Base-by-base conservation (phyloP, 2,113 vertebrate genomes). In the Rana temporaria region DNA sequence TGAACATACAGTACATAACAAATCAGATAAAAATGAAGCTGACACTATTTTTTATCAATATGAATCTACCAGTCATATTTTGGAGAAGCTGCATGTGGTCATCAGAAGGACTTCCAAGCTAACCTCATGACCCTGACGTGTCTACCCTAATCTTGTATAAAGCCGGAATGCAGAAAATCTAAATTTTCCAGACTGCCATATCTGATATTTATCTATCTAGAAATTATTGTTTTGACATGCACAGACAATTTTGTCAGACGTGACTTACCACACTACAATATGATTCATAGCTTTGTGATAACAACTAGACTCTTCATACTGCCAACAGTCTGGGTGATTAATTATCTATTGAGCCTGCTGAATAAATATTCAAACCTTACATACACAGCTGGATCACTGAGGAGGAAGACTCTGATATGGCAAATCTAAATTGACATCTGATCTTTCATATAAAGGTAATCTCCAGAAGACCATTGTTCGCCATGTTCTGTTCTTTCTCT, bases 221-320 rank as follows among this genome's bases (percentile, higher is more conserved):
- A 59, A 66, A 32, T 17, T 19, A 79, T 24, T 20, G n/a, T 65
- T 83, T 34, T 83, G 81, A 76, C 63, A 60, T 69, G 64, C 0
- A 0, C 0, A 14, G 16, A 84, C 4, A 19, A 1, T 2, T 52
- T 18, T 7, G 2, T 4, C 6, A 38, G 32, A 52, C n/a, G 0
- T 16, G 2, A 0, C 30, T 53, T 0, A 0, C 81, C 6, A 68
- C 20, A 67, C 22, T 60, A 1, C 3, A 0, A 0, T 0, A 6
- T 82, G 15, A 11, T 1, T 76, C 2, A 60, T 75, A 53, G 82
- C 86, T 24, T 20, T 24, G 70, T 86, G 84, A 86, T 87, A 86
- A 76, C 85, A 48, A 0, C 84, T 57, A 86, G 86, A 18, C 19
- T 53, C 12, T 0, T 17, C 7, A 0, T 38, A 67, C 55, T 87